Percentiles rank a stretch among this genome's conserved stretches.
Evolutionary conservation across 2,113 vertebrate genomes (phyloP).

Genomic region (Calypte anna): DNA sequence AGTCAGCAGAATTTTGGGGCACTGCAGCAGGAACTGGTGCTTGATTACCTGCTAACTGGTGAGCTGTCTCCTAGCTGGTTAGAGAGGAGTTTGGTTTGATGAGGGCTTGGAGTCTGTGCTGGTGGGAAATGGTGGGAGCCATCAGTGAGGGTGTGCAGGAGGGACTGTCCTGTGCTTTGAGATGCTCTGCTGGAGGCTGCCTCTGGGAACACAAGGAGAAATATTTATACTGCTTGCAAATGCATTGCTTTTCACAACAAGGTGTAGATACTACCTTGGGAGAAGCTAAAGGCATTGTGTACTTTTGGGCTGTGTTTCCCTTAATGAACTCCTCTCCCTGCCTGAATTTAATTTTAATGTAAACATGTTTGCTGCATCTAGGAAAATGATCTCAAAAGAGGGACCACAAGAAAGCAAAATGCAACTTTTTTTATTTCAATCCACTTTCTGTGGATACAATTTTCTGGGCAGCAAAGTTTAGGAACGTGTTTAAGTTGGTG

Average conservation of each 20-base stretch:
- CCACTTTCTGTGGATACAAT: background rate
- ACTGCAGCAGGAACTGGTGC: background rate
- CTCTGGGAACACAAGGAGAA: background rate
- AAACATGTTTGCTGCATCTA: background rate
- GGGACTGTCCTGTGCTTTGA: background rate
- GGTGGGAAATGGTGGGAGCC: background rate
- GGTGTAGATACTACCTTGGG: background rate
- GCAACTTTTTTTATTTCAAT: background rate
- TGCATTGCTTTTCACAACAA: background rate
- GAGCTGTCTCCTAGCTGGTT: accelerated
- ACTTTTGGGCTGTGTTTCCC: background rate
- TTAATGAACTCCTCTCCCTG: background rate
- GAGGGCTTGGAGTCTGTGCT: background rate
- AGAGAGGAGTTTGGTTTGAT: background rate
- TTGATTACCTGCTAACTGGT: background rate
- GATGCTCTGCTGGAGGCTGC: background rate
- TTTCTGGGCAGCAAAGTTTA: background rate
- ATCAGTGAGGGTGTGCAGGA: background rate
- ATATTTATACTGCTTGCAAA: background rate
- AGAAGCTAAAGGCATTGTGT: background rate
- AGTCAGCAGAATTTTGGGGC: background rate
- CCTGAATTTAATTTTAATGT: background rate
- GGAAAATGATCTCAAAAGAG: background rate
- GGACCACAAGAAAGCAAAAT: background rate
- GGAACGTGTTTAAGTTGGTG: background rate